These are phyloP conservation scores for Nettapus auritus DNA, from an alignment of 2,113 vertebrate species.

Conservation along the genomic window DNA sequence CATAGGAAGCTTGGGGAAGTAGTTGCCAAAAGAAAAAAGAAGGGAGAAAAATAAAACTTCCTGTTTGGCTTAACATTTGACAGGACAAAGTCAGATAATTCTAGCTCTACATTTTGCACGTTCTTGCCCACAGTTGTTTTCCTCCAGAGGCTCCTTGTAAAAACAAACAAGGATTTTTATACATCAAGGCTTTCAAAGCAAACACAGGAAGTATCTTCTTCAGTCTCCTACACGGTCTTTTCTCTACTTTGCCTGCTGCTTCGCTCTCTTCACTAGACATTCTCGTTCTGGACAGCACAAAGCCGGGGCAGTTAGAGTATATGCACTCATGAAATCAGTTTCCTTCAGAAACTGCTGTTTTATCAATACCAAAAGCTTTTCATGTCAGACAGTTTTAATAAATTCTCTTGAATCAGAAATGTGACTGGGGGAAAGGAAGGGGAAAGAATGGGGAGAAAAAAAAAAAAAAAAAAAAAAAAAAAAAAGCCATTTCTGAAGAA, in stretches of 20 bases:
- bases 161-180: conserved; percentile 71
- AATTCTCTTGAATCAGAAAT: neutral
- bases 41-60: conserved; percentile 67
- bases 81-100: conserved; percentile 77
- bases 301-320: neutral
- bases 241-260: neutral
- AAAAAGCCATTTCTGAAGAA: neutral
- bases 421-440: neutral
- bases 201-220: conserved; percentile 34
- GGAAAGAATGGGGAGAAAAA: neutral
- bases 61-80: conserved; percentile 78
- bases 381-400: neutral
- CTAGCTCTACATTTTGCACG: conserved; percentile 71
- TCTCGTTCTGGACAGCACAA: neutral
- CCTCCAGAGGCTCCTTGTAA: conserved; percentile 61
- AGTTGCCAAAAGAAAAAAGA: conserved; percentile 65
- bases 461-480: neutral
- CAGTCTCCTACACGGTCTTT: neutral
- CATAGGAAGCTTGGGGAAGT: conserved; percentile 76
- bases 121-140: conserved; percentile 67
- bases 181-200: conserved; percentile 65
- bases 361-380: neutral
- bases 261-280: neutral
- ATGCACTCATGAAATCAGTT: neutral
- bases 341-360: neutral